Evolutionary conservation across 2,113 vertebrate genomes (phyloP).

Genomic region (Myotis yumanensis): DNA sequence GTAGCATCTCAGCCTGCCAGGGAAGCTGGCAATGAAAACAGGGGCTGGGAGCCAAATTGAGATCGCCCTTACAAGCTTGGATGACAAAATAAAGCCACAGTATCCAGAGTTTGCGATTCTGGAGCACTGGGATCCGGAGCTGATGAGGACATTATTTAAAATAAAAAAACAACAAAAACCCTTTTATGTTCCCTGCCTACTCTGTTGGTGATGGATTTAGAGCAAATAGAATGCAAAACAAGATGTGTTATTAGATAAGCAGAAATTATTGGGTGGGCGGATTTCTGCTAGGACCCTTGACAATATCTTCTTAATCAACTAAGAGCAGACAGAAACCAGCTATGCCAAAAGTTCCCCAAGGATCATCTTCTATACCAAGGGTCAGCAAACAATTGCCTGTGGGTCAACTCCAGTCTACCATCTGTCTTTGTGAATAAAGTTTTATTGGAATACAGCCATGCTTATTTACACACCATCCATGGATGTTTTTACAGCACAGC

Average conservation of each 20-base stretch:
- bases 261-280: background rate
- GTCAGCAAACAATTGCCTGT: background rate
- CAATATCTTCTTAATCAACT: slow-evolving; percentile 7
- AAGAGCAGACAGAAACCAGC: background rate
- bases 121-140: background rate
- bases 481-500: background rate
- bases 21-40: background rate
- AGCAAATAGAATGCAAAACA: background rate
- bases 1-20: background rate
- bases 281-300: background rate
- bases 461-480: background rate
- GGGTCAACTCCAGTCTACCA: background rate
- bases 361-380: background rate
- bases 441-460: slow-evolving; percentile 25
- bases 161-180: background rate
- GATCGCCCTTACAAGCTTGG: background rate
- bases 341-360: background rate
- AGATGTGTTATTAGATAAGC: background rate
- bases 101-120: background rate
- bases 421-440: slow-evolving; percentile 50
- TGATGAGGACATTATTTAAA: background rate
- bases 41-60: background rate
- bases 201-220: background rate
- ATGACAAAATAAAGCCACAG: background rate
- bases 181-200: background rate